Conservation (phyloP, 2,113 vertebrate genomes). For the Ailurus styani region DNA sequence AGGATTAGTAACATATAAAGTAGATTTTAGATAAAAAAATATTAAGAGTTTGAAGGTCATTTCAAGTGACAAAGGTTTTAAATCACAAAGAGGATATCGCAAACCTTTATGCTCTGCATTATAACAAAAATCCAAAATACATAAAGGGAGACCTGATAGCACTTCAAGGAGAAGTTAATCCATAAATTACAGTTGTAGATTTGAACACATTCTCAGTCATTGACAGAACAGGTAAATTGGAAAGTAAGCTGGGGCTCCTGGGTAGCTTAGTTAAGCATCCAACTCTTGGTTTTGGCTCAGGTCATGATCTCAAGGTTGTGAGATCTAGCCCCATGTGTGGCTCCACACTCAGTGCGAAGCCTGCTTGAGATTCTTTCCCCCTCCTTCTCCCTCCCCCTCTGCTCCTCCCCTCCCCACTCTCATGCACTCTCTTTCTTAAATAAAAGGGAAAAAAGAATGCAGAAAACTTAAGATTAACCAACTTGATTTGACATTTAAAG, state of each 20-base stretch:
- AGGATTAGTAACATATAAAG: not conserved
- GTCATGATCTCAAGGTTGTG: not conserved
- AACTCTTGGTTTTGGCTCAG: not conserved
- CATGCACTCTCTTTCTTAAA: not conserved
- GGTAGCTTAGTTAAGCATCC: not conserved
- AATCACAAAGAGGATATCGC: not conserved
- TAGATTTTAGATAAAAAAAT: not conserved
- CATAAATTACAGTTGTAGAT: not conserved
- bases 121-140: not conserved
- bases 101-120: not conserved
- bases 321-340: not conserved
- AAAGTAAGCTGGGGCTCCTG: not conserved
- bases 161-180: not conserved
- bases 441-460: not conserved
- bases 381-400: not conserved
- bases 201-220: not conserved
- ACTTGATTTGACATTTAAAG: not conserved
- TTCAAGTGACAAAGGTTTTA: not conserved
- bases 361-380: not conserved
- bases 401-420: not conserved
- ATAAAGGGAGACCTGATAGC: not conserved
- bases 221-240: not conserved
- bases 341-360: not conserved
- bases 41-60: not conserved
- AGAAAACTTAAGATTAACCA: not conserved